phyloP scores from a whole-genome alignment of 1,140 invertebrate species.

The Hypothenemus hampei region DNA sequence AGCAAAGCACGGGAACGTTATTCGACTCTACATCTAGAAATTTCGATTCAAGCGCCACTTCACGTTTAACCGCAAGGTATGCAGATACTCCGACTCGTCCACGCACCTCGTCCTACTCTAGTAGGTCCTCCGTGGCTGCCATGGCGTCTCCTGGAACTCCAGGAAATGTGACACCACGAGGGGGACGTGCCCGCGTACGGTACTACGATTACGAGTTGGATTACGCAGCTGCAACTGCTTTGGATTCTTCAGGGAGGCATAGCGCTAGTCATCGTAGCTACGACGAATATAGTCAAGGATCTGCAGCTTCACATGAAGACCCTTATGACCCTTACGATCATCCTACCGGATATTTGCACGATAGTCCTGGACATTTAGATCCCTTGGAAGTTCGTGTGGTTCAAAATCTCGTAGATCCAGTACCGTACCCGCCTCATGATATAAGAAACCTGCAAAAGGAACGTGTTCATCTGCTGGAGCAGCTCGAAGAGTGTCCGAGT shows the following conservation, averaged over 20 bases:
- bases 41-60: slow-evolving; percentile 46
- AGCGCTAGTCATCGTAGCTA: slow-evolving; percentile 51
- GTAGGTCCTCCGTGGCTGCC: slow-evolving; percentile 37
- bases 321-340: slow-evolving; percentile 49
- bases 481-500: slow-evolving; percentile 66
- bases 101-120: slow-evolving; percentile 51
- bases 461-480: slow-evolving; percentile 62
- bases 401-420: slow-evolving; percentile 24
- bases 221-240: slow-evolving; percentile 31
- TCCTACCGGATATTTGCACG: slow-evolving; percentile 15
- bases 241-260: slow-evolving; percentile 13
- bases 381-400: slow-evolving; percentile 25
- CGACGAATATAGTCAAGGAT: slow-evolving; percentile 61
- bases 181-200: slow-evolving; percentile 37
- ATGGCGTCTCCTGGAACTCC: slow-evolving; percentile 43
- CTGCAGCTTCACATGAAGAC: slow-evolving; percentile 58
- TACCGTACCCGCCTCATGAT: slow-evolving; percentile 48
- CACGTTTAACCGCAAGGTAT: slow-evolving; percentile 38
- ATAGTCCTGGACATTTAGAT: slow-evolving; percentile 38
- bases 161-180: slow-evolving; percentile 39
- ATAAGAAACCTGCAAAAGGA: slow-evolving; percentile 67
- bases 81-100: slow-evolving; percentile 47
- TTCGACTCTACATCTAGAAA: slow-evolving; percentile 42
- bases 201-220: slow-evolving; percentile 43
- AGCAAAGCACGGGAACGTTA: slow-evolving; percentile 43